Percentiles rank a stretch among this genome's conserved stretches.
These are phyloP conservation scores for Drosophila busckii DNA, from an alignment of 1,140 invertebrate species.

Conservation along the genomic window DNA sequence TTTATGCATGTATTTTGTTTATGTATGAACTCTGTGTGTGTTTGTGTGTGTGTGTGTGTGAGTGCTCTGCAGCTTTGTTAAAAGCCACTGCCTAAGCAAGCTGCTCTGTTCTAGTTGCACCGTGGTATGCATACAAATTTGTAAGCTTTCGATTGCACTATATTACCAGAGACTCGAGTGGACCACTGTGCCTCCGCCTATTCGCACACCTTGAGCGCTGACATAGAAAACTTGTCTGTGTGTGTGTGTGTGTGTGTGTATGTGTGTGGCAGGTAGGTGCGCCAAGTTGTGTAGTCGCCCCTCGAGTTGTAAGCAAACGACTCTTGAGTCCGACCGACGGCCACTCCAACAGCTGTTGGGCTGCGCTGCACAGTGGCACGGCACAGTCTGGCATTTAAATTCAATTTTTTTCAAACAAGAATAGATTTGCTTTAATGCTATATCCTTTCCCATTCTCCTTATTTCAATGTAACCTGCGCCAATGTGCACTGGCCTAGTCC, in stretches of 20 bases:
- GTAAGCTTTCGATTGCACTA: no score
- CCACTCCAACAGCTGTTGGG: constrained; percentile 20
- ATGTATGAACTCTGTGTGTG: neutral
- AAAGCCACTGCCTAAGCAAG: constrained; percentile 46
- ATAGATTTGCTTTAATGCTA: no score
- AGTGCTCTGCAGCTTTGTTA: constrained; percentile 36
- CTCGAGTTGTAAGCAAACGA: constrained; percentile 13
- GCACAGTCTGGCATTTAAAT: no score
- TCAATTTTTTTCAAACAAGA: no score
- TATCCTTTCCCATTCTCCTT: neutral
- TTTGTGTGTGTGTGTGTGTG: neutral
- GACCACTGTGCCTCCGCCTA: constrained; percentile 43
- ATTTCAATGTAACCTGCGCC: neutral
- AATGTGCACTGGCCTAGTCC: no score
- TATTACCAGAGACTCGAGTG: no score
- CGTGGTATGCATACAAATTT: no score
- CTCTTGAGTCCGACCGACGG: constrained; percentile 18
- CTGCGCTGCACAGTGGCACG: no score
- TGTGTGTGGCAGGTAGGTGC: constrained; percentile 23
- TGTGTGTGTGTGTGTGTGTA: constrained; percentile 28
- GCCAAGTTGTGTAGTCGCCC: constrained; percentile 28
- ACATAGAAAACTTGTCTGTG: constrained; percentile 64
- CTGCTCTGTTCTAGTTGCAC: no score
- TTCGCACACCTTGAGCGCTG: constrained; percentile 50
- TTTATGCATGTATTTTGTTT: constrained; percentile 63